phyloP scores from a whole-genome alignment of 2,113 vertebrate genomes.

The Parotia lawesii region DNA sequence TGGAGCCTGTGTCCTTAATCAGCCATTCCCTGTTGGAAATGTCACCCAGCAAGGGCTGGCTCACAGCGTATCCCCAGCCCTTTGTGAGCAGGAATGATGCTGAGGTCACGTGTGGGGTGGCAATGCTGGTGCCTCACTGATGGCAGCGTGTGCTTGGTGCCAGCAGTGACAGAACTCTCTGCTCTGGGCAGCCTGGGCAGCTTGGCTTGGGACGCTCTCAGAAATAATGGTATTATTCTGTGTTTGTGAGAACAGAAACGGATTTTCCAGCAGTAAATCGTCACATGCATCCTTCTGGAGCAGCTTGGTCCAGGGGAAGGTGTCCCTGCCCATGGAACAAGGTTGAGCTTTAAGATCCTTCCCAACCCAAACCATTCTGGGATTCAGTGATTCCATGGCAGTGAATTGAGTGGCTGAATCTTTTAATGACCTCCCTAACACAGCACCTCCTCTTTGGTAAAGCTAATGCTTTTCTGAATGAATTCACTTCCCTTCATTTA shows the following conservation, averaged over 20 bases:
- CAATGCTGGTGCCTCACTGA: background rate
- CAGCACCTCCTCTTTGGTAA: background rate
- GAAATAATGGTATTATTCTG: no score
- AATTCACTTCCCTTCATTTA: background rate
- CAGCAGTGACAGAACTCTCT: background rate
- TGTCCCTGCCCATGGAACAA: background rate
- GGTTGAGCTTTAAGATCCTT: background rate
- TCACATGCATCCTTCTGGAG: rapidly evolving
- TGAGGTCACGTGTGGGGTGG: background rate
- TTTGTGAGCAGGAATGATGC: rapidly evolving
- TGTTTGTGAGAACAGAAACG: background rate
- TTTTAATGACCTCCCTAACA: background rate
- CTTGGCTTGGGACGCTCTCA: background rate
- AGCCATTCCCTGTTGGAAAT: background rate
- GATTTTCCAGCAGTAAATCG: background rate
- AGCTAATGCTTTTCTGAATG: background rate
- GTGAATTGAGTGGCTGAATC: background rate
- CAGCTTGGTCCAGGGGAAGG: background rate
- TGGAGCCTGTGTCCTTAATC: background rate
- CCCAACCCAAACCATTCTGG: background rate
- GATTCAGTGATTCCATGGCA: background rate
- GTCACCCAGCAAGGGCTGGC: background rate
- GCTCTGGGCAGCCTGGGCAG: background rate
- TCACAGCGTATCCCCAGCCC: background rate
- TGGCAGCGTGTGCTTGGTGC: rapidly evolving